These are phyloP conservation scores for Axis porcinus DNA, from an alignment of 2,113 vertebrate genomes.

Conservation along the genomic window DNA sequence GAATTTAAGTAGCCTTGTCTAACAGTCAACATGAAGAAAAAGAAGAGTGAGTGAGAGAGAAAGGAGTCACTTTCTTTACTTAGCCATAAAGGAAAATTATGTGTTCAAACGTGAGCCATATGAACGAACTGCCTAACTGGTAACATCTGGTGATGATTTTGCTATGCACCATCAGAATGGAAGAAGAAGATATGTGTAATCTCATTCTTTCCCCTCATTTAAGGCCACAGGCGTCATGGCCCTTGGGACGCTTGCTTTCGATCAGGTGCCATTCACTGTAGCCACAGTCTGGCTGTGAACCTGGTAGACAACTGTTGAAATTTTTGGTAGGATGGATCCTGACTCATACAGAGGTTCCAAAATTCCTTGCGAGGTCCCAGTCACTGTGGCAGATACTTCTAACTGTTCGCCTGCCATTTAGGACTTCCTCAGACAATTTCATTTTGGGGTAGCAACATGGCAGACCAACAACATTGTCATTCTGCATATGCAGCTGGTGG, in stretches of 20 bases:
- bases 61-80: neutral
- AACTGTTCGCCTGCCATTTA: neutral
- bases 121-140: neutral
- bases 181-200: neutral
- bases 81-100: neutral
- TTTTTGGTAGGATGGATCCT: neutral
- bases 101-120: neutral
- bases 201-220: neutral
- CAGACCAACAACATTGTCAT: neutral
- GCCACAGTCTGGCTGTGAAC: neutral
- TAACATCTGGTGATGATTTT: neutral
- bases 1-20: neutral
- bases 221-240: neutral
- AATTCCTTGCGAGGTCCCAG: neutral
- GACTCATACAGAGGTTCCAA: neutral
- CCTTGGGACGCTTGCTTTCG: neutral
- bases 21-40: neutral
- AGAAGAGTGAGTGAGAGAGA: neutral
- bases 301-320: neutral
- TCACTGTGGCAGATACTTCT: neutral
- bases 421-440: neutral
- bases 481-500: no score
- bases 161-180: neutral
- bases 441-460: rapidly evolving
- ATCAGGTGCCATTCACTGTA: neutral